phyloP scores from a whole-genome alignment of 2,113 vertebrate species.

The Cisticola juncidis region DNA sequence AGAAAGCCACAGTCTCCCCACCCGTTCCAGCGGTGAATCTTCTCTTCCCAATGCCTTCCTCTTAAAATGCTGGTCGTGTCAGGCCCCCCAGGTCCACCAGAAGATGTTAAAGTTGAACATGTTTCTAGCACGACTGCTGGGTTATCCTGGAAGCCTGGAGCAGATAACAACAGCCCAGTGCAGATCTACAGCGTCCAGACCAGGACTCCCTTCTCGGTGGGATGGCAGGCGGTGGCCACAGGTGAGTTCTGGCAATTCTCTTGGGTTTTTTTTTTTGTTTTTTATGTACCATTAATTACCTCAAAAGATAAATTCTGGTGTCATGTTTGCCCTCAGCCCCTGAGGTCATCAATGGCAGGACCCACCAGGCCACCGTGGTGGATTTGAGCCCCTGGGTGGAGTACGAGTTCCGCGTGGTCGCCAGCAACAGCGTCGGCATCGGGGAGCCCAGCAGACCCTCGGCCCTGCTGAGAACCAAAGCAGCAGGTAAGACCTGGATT shows the following conservation, averaged over 20 bases:
- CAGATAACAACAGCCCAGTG: conserved; percentile 94
- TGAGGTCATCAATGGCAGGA: conserved; percentile 85
- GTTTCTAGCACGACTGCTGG: conserved; percentile 89
- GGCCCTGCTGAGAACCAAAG: conserved; percentile 85
- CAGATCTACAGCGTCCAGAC: conserved; percentile 88
- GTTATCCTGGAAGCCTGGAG: conserved; percentile 89
- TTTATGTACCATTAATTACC: fast-evolving
- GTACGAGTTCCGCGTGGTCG: conserved; percentile 91
- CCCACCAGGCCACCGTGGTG: conserved; percentile 84
- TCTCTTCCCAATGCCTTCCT: neutral
- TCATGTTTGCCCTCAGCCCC: conserved; percentile 75
- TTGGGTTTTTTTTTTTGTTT: neutral
- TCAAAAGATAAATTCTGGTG: neutral
- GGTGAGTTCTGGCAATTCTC: conserved; percentile 65
- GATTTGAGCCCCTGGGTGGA: conserved; percentile 93
- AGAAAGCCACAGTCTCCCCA: neutral
- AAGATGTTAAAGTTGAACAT: conserved; percentile 86
- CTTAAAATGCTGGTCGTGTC: conserved; percentile 49
- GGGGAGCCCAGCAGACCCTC: conserved; percentile 92
- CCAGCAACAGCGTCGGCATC: conserved; percentile 86
- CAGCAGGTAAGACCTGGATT: conserved; percentile 77
- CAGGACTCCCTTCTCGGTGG: conserved; percentile 94
- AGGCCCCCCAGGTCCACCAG: conserved; percentile 93
- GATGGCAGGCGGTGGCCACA: conserved; percentile 93
- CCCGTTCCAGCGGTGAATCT: neutral